These are phyloP conservation scores for Maconellicoccus hirsutus DNA, from an alignment of 1,140 invertebrate genomes.

Conservation along the genomic window DNA sequence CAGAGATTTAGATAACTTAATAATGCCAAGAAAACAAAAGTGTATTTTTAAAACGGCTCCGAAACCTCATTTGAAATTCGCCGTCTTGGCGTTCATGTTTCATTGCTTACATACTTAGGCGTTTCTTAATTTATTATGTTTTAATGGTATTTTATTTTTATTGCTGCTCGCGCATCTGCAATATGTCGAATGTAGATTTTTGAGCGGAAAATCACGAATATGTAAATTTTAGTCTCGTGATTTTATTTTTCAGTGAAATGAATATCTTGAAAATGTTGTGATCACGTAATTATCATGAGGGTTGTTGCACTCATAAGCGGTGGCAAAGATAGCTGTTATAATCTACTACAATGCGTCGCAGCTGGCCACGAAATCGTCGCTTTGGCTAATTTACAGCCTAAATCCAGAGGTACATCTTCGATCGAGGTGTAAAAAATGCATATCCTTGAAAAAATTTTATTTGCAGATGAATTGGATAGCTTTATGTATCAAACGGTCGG, in stretches of 20 bases:
- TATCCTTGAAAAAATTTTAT: conserved; percentile 23
- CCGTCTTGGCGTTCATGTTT: neutral
- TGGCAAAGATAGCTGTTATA: conserved; percentile 98
- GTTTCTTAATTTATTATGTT: neutral
- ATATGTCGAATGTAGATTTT: too few relatives aligned
- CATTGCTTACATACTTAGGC: neutral
- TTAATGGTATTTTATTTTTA: neutral
- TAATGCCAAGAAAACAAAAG: conserved; percentile 2
- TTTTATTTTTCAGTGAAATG: too few relatives aligned
- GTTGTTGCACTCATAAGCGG: conserved; percentile 87
- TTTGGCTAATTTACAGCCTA: conserved; percentile 86
- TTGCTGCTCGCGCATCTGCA: neutral
- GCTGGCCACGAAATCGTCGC: conserved; percentile 94
- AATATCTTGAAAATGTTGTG: conserved; percentile 18
- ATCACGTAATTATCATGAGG: conserved; percentile 49
- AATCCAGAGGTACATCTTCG: conserved; percentile 53
- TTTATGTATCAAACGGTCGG: conserved; percentile 99
- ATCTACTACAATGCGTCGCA: conserved; percentile 85
- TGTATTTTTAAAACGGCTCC: conserved; percentile 6
- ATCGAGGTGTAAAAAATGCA: neutral
- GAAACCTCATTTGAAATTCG: conserved; percentile 3
- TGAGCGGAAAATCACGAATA: too few relatives aligned
- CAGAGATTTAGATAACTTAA: neutral
- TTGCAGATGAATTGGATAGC: conserved; percentile 87
- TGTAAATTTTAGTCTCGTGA: too few relatives aligned